A percentile compares a stretch with the other conserved stretches of the same genome.
phyloP scores from a whole-genome alignment of 2,113 vertebrate genomes.

The Dolichallabes microphthalmus region DNA sequence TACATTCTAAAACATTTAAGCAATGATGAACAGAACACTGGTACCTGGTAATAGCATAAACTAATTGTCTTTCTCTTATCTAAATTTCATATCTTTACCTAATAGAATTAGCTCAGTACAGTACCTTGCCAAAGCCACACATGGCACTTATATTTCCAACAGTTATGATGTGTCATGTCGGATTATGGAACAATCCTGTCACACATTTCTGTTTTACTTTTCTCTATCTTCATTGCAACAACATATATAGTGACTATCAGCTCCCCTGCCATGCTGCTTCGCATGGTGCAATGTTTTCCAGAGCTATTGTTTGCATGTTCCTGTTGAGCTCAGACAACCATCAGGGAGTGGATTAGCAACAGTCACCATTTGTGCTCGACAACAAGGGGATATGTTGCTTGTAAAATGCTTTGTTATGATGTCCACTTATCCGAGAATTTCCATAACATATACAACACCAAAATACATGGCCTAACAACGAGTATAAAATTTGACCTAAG shows the following conservation, averaged over 20 bases:
- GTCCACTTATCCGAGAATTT: background rate
- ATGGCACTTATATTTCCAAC: slow-evolving; percentile 14
- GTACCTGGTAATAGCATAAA: background rate
- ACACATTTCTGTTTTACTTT: slow-evolving; percentile 41
- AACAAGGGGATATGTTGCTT: slow-evolving; percentile 5
- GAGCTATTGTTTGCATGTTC: slow-evolving; percentile 41
- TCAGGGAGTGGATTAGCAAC: slow-evolving; percentile 27
- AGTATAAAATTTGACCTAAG: slow-evolving; percentile 9
- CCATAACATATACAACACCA: slow-evolving; percentile 17
- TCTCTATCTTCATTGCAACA: background rate
- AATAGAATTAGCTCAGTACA: background rate
- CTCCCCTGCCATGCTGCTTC: slow-evolving; percentile 3
- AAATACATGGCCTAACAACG: slow-evolving; percentile 7
- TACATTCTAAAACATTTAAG: background rate
- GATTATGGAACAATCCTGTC: slow-evolving; percentile 18
- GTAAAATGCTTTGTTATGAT: slow-evolving; percentile 32
- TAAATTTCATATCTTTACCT: background rate
- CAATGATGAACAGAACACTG: background rate
- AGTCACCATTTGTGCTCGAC: slow-evolving; percentile 1
- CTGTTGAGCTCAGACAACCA: slow-evolving; percentile 30
- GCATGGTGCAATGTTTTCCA: slow-evolving; percentile 23
- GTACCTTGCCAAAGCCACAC: background rate
- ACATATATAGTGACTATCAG: background rate
- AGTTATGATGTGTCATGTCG: slow-evolving; percentile 9
- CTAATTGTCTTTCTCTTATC: no score